A percentile compares a stretch with the other conserved stretches of the same genome.
phyloP scores from a whole-genome alignment of 2,888 invertebrate genomes.

The Nemurella pictetii region DNA sequence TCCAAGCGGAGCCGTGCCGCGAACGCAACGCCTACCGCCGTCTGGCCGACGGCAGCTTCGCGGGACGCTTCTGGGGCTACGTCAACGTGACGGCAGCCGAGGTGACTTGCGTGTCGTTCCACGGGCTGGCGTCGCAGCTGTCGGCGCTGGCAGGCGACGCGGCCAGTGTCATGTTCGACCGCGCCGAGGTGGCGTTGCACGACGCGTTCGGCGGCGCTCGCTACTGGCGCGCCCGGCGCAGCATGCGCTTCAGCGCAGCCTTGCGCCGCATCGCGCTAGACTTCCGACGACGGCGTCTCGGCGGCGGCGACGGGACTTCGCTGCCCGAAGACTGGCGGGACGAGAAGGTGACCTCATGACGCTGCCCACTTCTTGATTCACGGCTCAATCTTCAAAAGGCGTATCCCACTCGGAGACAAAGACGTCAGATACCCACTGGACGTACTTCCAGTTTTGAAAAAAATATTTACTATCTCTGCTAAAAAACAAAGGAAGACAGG shows the following conservation, averaged over 20 bases:
- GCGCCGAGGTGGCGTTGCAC: slow-evolving; percentile 86
- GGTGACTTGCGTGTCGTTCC: slow-evolving; percentile 78
- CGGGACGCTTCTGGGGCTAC: slow-evolving; percentile 69
- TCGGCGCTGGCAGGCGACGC: slow-evolving; percentile 59
- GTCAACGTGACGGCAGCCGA: slow-evolving; percentile 66
- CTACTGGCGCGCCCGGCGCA: slow-evolving; percentile 87
- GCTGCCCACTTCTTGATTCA: too few relatives aligned
- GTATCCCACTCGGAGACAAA: too few relatives aligned
- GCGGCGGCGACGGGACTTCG: slow-evolving; percentile 61
- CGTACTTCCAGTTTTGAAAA: too few relatives aligned
- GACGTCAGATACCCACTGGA: too few relatives aligned
- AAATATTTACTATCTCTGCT: too few relatives aligned
- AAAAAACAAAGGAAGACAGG: too few relatives aligned
- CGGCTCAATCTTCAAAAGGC: too few relatives aligned
- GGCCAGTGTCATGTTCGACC: slow-evolving; percentile 65
- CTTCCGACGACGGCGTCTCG: slow-evolving; percentile 64
- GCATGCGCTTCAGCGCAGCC: slow-evolving; percentile 83
- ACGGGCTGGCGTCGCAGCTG: slow-evolving; percentile 72
- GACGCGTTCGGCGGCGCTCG: slow-evolving; percentile 78
- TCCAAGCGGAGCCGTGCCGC: slow-evolving; percentile 48
- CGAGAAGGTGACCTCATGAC: slow-evolving; percentile 58
- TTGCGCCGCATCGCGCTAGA: slow-evolving; percentile 68
- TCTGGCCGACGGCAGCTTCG: slow-evolving; percentile 23
- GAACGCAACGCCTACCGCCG: too few relatives aligned
- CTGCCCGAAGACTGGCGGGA: slow-evolving; percentile 64